Base-by-base conservation (phyloP, 2,888 invertebrate genomes). In the Rotaria socialis region DNA sequence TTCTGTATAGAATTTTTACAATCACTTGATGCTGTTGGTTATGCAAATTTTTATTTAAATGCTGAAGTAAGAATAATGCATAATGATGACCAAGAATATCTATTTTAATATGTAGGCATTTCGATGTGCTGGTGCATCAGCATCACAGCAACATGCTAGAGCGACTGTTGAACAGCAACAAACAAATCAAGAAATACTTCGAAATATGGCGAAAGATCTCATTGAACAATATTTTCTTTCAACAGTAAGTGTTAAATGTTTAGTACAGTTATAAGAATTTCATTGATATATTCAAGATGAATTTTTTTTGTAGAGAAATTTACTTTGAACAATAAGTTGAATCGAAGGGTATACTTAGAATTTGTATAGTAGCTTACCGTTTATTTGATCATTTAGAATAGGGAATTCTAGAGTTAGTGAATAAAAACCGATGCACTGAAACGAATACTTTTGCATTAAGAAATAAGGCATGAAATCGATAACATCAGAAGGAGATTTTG, bases 31-130 rank as follows among this genome's bases (percentile, higher is more conserved):
- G 94, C 93, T 60, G 94, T 94, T 89, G 92, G 93, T 87, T 94
- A 94, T 90, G 92, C 95, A 88, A 94, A 94, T 90, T 94, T 95
- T 90, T 95, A 94, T 90, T 91, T 95, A 85, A 95, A 94, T 89
- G 94, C 94, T 85, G 94, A 94, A 80, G 80, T 80, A 80, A 41
- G n/a, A 80, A 80, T 47, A 43, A n/a, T 5, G 6, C 24, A 27
- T n/a, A 47, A 41, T 22, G 43, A 35, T 35, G 19, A 75, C 24
- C 4, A 35, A 67, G 24, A 11, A 24, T 16, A 8, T 7, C 24
- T 75, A 6, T 19, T n/a, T 75, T 10, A 0, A 75, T 43, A 24
- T 47, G 1, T 80, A 80, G 80, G 80, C 80, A 47, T 80, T 80
- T 47, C 80, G 80, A n/a, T 80, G 80, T 47, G 80, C 80, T 47